These are phyloP conservation scores for Drosophila insularis DNA, from an alignment of 1,140 invertebrate species.

Conservation along the genomic window DNA sequence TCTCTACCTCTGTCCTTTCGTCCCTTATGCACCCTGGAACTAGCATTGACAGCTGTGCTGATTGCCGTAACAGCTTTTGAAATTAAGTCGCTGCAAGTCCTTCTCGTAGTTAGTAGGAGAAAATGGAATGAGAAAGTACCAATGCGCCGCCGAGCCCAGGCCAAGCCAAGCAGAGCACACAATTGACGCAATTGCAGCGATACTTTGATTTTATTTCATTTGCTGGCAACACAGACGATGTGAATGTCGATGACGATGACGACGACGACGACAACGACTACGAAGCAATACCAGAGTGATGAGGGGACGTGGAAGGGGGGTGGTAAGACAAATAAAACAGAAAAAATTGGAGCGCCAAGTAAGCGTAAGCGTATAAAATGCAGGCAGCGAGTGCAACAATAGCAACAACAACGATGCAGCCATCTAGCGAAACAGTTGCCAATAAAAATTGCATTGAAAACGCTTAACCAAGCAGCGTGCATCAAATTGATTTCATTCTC, in stretches of 20 bases:
- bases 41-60: slow-evolving; percentile 56
- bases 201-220: slow-evolving; percentile 81
- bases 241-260: slow-evolving; percentile 31
- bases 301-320: background rate
- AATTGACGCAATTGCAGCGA: slow-evolving; percentile 77
- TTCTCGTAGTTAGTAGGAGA: slow-evolving; percentile 15
- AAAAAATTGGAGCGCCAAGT: slow-evolving; percentile 7
- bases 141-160: slow-evolving; percentile 17
- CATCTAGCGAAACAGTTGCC: slow-evolving; percentile 69
- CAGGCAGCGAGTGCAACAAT: slow-evolving; percentile 30
- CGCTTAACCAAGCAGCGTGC: slow-evolving; percentile 77
- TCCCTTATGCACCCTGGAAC: background rate
- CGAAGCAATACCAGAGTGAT: background rate
- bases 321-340: slow-evolving; percentile 1
- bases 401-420: slow-evolving; percentile 21
- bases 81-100: slow-evolving; percentile 71
- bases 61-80: slow-evolving; percentile 78
- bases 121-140: slow-evolving; percentile 32
- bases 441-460: slow-evolving; percentile 81
- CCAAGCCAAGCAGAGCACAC: slow-evolving; percentile 39
- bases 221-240: slow-evolving; percentile 41
- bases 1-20: slow-evolving; percentile 5
- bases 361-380: slow-evolving; percentile 47
- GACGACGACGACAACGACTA: slow-evolving; percentile 33
- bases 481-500: slow-evolving; percentile 76